Evolutionary conservation across 2,888 invertebrate genomes (phyloP).

Genomic region (Caenorhabditis doughertyi): DNA sequence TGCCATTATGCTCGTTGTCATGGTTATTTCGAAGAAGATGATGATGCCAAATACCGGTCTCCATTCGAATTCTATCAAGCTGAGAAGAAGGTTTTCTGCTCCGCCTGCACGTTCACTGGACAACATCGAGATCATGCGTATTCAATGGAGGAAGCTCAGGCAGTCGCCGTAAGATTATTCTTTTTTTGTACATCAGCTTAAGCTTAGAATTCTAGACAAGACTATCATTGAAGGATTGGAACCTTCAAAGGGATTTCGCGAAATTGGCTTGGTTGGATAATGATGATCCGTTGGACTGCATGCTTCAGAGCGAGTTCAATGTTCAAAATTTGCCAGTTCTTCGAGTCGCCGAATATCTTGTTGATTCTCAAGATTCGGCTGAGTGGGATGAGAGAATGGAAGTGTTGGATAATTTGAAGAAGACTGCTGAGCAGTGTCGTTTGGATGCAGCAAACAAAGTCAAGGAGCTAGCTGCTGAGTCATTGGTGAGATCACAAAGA

Average conservation of each 20-base stretch:
- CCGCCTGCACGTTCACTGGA: slow-evolving; percentile 12
- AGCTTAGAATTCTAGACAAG: slow-evolving; percentile 7
- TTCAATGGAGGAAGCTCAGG: neutral
- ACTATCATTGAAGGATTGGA: neutral
- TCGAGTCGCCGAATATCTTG: neutral
- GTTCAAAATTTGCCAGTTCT: slow-evolving; percentile 1
- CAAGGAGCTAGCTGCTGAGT: neutral
- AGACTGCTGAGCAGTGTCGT: neutral
- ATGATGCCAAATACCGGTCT: neutral
- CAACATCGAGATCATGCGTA: neutral
- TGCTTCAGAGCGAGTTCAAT: neutral
- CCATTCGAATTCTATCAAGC: slow-evolving; percentile 10
- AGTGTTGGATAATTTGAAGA: neutral
- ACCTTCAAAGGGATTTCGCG: neutral
- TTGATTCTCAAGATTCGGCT: neutral
- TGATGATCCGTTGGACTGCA: slow-evolving; percentile 15
- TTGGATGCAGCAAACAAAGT: neutral
- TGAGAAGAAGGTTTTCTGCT: slow-evolving; percentile 33
- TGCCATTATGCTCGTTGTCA: neutral
- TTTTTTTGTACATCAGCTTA: too few relatives aligned
- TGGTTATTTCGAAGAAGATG: neutral
- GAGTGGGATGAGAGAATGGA: slow-evolving; percentile 13
- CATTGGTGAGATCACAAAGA: neutral
- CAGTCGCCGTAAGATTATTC: slow-evolving; percentile 25
- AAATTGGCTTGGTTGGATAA: slow-evolving; percentile 16